A percentile compares a stretch with the other conserved stretches of the same genome.
These are phyloP conservation scores for Prunella himalayana DNA, from an alignment of 2,113 vertebrate genomes.

Conservation along the genomic window DNA sequence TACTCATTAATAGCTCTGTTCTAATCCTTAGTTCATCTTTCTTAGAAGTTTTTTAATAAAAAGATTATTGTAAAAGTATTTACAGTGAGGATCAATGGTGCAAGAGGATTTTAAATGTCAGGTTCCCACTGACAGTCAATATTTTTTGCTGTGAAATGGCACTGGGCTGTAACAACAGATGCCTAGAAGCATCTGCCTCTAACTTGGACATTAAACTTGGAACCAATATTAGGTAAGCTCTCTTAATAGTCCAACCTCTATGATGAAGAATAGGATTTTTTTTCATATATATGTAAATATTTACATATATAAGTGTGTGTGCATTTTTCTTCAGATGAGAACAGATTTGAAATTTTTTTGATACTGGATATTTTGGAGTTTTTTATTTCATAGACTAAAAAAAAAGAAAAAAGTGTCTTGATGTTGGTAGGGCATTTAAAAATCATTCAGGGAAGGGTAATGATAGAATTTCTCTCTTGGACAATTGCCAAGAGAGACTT, in stretches of 20 bases:
- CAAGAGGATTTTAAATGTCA: not conserved
- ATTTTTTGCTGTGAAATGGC: not conserved
- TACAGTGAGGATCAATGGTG: not conserved
- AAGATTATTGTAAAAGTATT: not conserved
- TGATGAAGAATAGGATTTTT: not conserved
- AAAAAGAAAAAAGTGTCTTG: not conserved
- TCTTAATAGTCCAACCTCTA: not conserved
- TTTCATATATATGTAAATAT: not conserved
- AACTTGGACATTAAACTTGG: not conserved
- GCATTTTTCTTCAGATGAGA: not conserved
- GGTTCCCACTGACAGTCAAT: not conserved
- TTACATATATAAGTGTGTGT: fast-evolving
- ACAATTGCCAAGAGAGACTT: not conserved
- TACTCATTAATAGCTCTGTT: not conserved
- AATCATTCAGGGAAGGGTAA: not conserved
- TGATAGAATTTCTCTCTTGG: not conserved
- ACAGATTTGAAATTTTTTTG: not conserved
- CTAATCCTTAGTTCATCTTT: not conserved
- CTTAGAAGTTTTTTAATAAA: not conserved
- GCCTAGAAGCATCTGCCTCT: not conserved
- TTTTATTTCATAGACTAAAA: not conserved
- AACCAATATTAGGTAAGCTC: not conserved
- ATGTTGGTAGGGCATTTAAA: not conserved
- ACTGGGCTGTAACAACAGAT: not conserved
- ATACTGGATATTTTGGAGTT: fast-evolving